Conservation (phyloP, 2,113 vertebrate genomes). For the Ptilorrhoa leucosticta region DNA sequence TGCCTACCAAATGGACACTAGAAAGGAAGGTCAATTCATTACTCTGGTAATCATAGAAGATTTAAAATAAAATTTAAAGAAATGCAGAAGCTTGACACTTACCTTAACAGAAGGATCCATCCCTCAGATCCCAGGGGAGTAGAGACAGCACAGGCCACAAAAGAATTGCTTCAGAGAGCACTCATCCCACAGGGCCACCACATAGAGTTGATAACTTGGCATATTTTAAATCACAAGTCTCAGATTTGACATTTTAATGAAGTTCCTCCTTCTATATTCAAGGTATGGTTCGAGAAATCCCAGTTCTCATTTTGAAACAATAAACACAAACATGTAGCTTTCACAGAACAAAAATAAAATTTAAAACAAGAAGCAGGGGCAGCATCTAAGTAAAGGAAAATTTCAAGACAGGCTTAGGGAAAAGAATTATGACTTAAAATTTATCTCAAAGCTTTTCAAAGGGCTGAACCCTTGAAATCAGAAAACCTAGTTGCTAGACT, state of each 20-base stretch:
- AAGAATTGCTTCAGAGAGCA: rapidly evolving
- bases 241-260: neutral
- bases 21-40: neutral
- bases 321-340: neutral
- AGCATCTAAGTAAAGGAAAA: neutral
- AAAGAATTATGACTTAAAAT: neutral
- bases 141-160: neutral
- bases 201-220: rapidly evolving
- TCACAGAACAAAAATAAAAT: neutral
- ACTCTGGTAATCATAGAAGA: rapidly evolving
- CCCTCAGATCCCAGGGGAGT: rapidly evolving
- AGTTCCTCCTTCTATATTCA: neutral
- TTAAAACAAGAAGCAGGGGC: neutral
- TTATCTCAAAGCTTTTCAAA: neutral
- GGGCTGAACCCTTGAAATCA: neutral
- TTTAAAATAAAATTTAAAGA: neutral
- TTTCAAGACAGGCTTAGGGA: neutral
- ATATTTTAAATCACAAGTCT: neutral
- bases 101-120: neutral
- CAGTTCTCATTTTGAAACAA: neutral
- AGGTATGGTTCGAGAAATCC: neutral
- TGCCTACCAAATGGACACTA: neutral
- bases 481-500: neutral
- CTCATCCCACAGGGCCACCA: neutral
- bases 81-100: neutral